Evolutionary conservation across 53 echinoderm and acorn worm genomes (phyloP).

Genomic region (Hippasteria phrygiana): DNA sequence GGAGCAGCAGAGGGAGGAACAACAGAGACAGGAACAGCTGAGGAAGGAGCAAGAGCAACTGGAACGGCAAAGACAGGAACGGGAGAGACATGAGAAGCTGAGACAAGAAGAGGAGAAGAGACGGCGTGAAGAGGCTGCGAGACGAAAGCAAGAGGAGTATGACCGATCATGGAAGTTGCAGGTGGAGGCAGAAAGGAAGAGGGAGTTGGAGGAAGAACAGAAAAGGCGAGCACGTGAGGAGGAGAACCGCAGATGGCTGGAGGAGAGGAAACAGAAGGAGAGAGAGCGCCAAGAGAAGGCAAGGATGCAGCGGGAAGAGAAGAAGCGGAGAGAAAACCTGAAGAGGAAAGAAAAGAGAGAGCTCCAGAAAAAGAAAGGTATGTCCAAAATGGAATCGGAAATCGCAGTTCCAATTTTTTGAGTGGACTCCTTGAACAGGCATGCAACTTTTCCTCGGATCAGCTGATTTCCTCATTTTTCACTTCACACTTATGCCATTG

Average conservation of each 20-base stretch:
- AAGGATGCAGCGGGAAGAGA: constrained; percentile 33
- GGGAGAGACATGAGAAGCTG: not conserved
- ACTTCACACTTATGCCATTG: no score
- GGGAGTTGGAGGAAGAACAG: not conserved
- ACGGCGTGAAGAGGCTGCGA: not conserved
- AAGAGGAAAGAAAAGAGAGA: constrained; percentile 42
- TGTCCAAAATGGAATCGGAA: not conserved
- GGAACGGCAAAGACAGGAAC: not conserved
- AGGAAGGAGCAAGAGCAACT: not conserved
- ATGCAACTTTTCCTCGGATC: no score
- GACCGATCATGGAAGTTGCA: not conserved
- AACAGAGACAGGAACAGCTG: not conserved
- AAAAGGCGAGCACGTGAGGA: not conserved
- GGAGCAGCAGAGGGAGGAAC: not conserved
- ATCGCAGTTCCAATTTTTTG: not conserved
- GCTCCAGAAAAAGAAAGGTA: constrained; percentile 47
- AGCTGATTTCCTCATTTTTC: no score
- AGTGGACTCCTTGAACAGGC: no score
- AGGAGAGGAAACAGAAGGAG: constrained; percentile 18
- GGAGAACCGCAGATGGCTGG: not conserved
- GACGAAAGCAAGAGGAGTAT: not conserved
- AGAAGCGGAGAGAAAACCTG: constrained; percentile 30
- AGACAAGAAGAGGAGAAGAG: not conserved
- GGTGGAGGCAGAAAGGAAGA: not conserved
- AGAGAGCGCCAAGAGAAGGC: constrained; percentile 13